Evolutionary conservation across 2,113 vertebrate species (phyloP).

Genomic region (Clarias magur): DNA sequence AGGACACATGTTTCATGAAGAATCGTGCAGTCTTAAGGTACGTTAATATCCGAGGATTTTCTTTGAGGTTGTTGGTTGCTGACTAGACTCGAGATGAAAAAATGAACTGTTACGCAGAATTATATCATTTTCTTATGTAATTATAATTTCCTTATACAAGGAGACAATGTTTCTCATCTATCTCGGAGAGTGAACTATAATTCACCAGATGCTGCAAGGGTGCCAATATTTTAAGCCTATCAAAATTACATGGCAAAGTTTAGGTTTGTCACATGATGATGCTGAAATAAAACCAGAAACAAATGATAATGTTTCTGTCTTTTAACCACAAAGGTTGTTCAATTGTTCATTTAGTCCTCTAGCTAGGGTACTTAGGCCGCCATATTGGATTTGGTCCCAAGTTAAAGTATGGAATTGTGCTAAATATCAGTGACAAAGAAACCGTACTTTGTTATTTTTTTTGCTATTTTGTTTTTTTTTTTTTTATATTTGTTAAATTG

Average conservation of each 20-base stretch:
- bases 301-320: neutral
- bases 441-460: neutral
- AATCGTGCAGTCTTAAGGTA: neutral
- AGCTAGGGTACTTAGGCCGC: neutral
- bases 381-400: neutral
- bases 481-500: too few species aligned
- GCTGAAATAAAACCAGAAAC: neutral
- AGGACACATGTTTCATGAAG: neutral
- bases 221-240: neutral
- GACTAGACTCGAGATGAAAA: neutral
- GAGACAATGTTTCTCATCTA: too few species aligned
- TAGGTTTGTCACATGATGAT: neutral
- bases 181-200: neutral
- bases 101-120: neutral
- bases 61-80: neutral
- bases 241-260: neutral
- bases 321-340: neutral
- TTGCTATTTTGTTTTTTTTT: neutral
- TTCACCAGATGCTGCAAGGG: neutral
- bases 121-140: neutral
- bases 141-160: too few species aligned
- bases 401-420: neutral
- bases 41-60: neutral
- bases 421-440: neutral
- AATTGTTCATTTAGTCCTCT: neutral